A percentile compares a stretch with the other conserved stretches of the same genome.
Evolutionary conservation across 2,797 vertebrate species (phyloP).

Genomic region (Dallia pectoralis): DNA sequence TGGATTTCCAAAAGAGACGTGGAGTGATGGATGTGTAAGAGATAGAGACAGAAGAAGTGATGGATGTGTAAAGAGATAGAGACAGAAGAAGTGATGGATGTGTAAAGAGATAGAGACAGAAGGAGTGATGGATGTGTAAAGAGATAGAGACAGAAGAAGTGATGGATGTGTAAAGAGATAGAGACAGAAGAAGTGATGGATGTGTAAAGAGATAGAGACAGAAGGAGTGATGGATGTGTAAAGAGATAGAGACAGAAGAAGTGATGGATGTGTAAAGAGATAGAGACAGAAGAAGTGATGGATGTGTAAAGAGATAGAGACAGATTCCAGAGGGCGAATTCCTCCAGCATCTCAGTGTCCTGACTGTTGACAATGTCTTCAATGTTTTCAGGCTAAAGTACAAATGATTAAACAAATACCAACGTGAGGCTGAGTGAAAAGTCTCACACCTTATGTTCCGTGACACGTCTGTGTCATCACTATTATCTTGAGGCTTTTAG

Average conservation of each 20-base stretch:
- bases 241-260: not conserved
- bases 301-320: not conserved
- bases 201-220: not conserved
- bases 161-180: not conserved
- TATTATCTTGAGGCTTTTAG: not conserved
- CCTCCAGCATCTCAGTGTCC: not conserved
- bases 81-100: not conserved
- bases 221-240: not conserved
- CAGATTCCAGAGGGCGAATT: not conserved
- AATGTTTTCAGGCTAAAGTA: not conserved
- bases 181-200: too few relatives aligned
- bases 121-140: not conserved
- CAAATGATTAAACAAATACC: not conserved
- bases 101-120: not conserved
- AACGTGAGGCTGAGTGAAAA: not conserved
- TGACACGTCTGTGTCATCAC: too few relatives aligned
- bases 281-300: not conserved
- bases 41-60: too few relatives aligned
- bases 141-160: not conserved
- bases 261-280: not conserved
- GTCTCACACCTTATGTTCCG: not conserved
- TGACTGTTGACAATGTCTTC: not conserved
- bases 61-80: too few relatives aligned
- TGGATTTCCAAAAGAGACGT: too few relatives aligned
- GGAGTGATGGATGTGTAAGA: too few relatives aligned